phyloP scores from a whole-genome alignment of 1,140 invertebrate species.

The Neotoxoptera formosana region DNA sequence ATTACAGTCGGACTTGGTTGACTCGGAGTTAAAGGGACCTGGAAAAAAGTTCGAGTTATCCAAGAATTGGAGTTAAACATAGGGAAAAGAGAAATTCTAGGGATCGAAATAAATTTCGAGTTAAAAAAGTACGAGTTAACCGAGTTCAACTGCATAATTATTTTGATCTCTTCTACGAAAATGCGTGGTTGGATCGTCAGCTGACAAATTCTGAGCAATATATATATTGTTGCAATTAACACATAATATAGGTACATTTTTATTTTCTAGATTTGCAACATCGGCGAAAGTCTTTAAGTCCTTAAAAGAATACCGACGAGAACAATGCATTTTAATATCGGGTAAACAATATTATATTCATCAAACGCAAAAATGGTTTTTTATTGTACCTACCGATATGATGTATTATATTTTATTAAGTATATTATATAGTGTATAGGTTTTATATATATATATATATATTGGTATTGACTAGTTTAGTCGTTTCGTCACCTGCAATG shows the following conservation, averaged over 20 bases:
- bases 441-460: neutral
- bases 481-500: neutral
- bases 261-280: constrained; percentile 74
- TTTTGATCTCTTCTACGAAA: neutral
- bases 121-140: too few relatives aligned
- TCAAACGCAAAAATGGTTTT: neutral
- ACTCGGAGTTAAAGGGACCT: too few relatives aligned
- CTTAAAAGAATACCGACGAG: constrained; percentile 74
- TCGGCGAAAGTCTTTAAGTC: constrained; percentile 78
- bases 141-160: neutral
- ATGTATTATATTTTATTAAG: neutral
- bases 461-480: neutral
- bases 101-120: too few relatives aligned
- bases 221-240: neutral
- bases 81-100: too few relatives aligned
- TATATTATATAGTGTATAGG: neutral
- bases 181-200: neutral
- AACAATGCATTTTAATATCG: constrained; percentile 73
- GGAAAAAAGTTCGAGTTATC: too few relatives aligned
- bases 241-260: neutral
- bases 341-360: constrained; percentile 59
- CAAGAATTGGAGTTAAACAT: too few relatives aligned
- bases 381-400: neutral
- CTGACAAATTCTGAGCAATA: neutral
- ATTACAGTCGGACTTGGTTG: neutral